Conservation (phyloP, 2,113 vertebrate species). For the Columba livia region DNA sequence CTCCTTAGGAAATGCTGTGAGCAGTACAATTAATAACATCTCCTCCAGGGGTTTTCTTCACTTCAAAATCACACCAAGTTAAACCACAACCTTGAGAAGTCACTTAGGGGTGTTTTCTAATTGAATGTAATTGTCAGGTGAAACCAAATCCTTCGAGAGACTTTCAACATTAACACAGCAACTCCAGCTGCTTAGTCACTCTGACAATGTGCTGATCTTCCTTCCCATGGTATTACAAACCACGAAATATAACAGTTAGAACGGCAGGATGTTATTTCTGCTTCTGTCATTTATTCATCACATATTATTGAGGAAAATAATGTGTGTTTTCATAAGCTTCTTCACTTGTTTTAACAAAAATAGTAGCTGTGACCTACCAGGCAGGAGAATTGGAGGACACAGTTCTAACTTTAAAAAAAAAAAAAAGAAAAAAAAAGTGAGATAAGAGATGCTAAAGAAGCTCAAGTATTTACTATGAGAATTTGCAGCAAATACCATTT, state of each 20-base stretch:
- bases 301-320: neutral
- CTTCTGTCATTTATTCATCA: neutral
- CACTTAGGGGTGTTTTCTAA: slow-evolving; percentile 43
- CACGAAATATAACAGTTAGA: neutral
- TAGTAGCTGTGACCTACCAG: neutral
- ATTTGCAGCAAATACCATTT: neutral
- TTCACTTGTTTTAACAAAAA: neutral
- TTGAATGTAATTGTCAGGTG: slow-evolving; percentile 45
- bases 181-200: neutral
- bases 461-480: neutral
- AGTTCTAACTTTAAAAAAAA: neutral
- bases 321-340: neutral
- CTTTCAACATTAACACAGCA: neutral
- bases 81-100: slow-evolving; percentile 52
- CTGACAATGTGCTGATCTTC: slow-evolving; percentile 3
- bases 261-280: neutral
- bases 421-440: neutral
- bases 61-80: neutral
- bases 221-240: neutral
- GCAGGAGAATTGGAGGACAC: neutral
- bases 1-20: neutral
- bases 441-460: neutral
- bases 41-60: neutral
- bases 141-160: neutral
- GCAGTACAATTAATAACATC: neutral